Percentiles rank a stretch among this genome's conserved stretches.
Evolutionary conservation across 2,113 vertebrate genomes (phyloP).

Genomic region (Plotosus lineatus): DNA sequence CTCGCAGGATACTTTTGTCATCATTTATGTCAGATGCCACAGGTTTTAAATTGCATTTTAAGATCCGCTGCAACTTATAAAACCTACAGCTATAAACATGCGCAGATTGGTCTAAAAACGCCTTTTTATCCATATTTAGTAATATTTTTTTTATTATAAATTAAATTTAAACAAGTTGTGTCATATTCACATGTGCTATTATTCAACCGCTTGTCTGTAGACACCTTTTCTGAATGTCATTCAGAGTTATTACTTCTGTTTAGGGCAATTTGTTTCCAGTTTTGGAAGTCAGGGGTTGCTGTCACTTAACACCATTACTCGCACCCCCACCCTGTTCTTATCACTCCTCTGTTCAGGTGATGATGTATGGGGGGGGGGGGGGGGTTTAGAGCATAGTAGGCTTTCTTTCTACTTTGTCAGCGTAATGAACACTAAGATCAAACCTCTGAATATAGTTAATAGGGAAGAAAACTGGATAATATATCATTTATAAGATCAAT

Average conservation of each 20-base stretch:
- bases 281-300: slow-evolving; percentile 1
- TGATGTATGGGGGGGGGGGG: not conserved
- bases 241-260: not conserved
- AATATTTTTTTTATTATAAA: not conserved
- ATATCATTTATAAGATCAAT: not conserved
- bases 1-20: not conserved
- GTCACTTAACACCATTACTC: slow-evolving; percentile 22
- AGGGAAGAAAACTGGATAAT: not conserved
- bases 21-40: not conserved
- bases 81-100: not conserved
- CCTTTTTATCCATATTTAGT: not conserved
- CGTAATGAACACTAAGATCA: not conserved
- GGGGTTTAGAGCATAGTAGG: not conserved
- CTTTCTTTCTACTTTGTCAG: not conserved
- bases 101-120: not conserved
- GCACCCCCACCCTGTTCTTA: not conserved
- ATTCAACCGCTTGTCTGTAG: not conserved
- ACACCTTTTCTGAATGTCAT: not conserved
- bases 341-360: slow-evolving; percentile 7
- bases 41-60: not conserved
- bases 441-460: not conserved
- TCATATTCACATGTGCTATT: not conserved
- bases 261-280: not conserved
- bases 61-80: not conserved
- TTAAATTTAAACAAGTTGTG: not conserved